Conservation (phyloP, 2,888 invertebrate species). For the Tipula helvola region DNA sequence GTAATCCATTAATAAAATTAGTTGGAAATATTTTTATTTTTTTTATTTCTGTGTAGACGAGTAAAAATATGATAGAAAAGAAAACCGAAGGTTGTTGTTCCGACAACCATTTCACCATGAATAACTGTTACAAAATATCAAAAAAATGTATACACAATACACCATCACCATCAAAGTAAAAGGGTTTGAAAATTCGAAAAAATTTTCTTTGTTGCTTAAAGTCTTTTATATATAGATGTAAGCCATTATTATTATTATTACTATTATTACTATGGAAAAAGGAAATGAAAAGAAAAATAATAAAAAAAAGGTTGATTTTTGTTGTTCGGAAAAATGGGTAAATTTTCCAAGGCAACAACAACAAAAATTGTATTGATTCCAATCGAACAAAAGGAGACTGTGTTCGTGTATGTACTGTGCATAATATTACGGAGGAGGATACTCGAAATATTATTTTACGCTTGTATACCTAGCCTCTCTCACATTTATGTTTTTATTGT, state of each 20-base stretch:
- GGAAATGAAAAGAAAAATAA: neutral
- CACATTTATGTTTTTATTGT: neutral
- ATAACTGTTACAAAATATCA: neutral
- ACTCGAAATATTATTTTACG: neutral
- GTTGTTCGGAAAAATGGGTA: neutral
- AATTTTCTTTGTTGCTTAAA: neutral
- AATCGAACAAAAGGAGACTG: neutral
- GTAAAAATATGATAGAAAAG: neutral
- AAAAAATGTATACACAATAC: neutral
- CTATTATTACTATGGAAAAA: neutral
- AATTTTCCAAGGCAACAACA: neutral
- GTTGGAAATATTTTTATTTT: neutral
- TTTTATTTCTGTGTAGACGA: neutral
- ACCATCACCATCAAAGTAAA: neutral
- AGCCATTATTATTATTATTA: neutral
- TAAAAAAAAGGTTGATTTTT: neutral
- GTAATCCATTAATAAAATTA: conserved; percentile 4
- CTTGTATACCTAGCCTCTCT: neutral
- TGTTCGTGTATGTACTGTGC: neutral
- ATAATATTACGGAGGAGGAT: neutral
- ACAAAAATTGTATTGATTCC: neutral
- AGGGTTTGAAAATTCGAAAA: neutral
- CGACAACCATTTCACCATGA: neutral
- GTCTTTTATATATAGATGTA: neutral
- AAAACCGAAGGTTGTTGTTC: neutral